Evolutionary conservation across 1,140 invertebrate species (phyloP), one percentile per base, ranked within the genome.

Genomic region (Teleopsis dalmanni): DNA sequence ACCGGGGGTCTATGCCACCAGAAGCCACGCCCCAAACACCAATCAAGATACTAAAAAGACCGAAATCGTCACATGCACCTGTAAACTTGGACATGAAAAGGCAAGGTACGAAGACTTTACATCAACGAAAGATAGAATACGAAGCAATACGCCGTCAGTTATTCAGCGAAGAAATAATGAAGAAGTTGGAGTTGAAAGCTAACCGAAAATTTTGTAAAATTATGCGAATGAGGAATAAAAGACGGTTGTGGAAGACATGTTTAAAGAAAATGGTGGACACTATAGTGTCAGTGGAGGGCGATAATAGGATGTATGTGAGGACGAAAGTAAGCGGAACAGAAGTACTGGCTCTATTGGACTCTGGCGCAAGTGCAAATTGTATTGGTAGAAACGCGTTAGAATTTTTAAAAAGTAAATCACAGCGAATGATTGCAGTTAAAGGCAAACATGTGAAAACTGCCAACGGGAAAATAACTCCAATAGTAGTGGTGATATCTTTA

Each of bases 271-370:
- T 34, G 27, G 31, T 13, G 23, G 34, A 19, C 18, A 22, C 4
- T 22, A 34, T 13, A 33, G 3, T 18, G 44, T 2, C 47, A 35
- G 6, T 48, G 19, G 27, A 36, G n/a, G 3, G 19, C 7, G 19
- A 22, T 38, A 23, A 23, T 25, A 26, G 21, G n/a, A n/a, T n/a
- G n/a, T n/a, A n/a, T n/a, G n/a, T n/a, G n/a, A n/a, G n/a, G n/a
- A n/a, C n/a, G n/a, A n/a, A n/a, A n/a, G n/a, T 47, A 19, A 19
- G 22, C n/a, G 36, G 36, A 7, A 11, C 18, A 8, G 35, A 37
- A 16, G 18, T 38, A n/a, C 8, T 49, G 3, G 48, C 36, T 22
- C 25, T 49, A 1, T 33, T 43, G 6, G 48, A 49, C 21, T 42
- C 38, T 33, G 48, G 48, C n/a, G 48, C 33, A 2, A 42, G 21